Evolutionary conservation across 1,140 invertebrate genomes (phyloP).

Genomic region (Goniozus legneri): DNA sequence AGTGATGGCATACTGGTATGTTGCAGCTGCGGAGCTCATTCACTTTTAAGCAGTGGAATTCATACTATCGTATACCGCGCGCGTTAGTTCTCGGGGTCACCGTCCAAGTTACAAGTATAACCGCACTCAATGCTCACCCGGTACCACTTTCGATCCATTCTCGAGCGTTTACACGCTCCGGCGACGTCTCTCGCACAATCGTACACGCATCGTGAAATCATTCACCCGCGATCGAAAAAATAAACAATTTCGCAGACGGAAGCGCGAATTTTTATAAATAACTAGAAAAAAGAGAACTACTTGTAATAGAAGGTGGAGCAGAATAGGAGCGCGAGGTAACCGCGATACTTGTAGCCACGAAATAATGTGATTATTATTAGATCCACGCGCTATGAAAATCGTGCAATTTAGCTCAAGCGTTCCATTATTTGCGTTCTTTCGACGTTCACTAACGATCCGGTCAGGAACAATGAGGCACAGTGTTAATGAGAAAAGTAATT

Average conservation of each 20-base stretch:
- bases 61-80: constrained; percentile 35
- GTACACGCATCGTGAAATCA: not conserved
- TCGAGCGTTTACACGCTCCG: constrained; percentile 18
- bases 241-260: too few species aligned
- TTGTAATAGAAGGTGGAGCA: not conserved
- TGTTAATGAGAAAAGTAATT: constrained; percentile 50
- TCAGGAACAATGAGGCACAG: constrained; percentile 37
- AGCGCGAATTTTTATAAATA: too few species aligned
- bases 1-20: constrained; percentile 48
- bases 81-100: constrained; percentile 32
- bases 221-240: too few species aligned
- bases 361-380: too few species aligned
- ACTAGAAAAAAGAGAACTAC: too few species aligned
- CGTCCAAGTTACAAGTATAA: constrained; percentile 46
- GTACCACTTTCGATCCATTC: constrained; percentile 44
- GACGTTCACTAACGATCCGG: constrained; percentile 23
- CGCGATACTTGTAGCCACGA: too few species aligned
- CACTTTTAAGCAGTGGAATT: constrained; percentile 48
- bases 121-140: constrained; percentile 31
- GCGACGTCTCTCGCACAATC: not conserved
- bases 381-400: too few species aligned
- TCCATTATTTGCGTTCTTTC: constrained; percentile 1
- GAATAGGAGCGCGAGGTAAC: constrained; percentile 6
- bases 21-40: constrained; percentile 51
- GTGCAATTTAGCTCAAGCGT: not conserved